Conservation (phyloP, 2,888 invertebrate species). For the Tipula vernalis region DNA sequence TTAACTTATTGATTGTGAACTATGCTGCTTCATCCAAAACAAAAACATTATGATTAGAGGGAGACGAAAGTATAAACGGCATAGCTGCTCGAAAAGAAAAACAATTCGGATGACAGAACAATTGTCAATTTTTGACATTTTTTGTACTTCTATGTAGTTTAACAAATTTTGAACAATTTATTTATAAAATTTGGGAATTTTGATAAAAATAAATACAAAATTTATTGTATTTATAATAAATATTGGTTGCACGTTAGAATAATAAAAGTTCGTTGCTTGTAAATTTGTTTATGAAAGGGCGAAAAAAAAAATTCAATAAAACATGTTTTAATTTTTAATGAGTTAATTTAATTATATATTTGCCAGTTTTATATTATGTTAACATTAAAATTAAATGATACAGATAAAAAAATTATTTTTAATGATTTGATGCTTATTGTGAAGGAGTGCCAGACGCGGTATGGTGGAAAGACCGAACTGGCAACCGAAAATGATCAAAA, state of each 20-base stretch:
- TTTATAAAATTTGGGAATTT: neutral
- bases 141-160: neutral
- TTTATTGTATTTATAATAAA: neutral
- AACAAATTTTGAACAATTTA: neutral
- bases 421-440: slow-evolving; percentile 26
- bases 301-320: neutral
- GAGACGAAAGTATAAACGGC: neutral
- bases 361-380: neutral
- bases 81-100: neutral
- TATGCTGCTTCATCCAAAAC: neutral
- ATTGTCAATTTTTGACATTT: neutral
- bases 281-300: neutral
- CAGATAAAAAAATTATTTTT: slow-evolving; percentile 26
- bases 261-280: neutral
- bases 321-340: neutral
- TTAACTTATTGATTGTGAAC: neutral
- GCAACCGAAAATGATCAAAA: slow-evolving; percentile 76
- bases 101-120: neutral
- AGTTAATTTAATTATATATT: neutral
- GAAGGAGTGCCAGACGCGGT: slow-evolving; percentile 58
- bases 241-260: neutral
- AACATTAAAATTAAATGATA: neutral
- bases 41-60: neutral
- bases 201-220: neutral
- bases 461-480: slow-evolving; percentile 77